Evolutionary conservation across 2,797 vertebrate species (phyloP), one percentile per base, ranked within the genome.

Genomic region (Melanotaenia maccullochi): DNA sequence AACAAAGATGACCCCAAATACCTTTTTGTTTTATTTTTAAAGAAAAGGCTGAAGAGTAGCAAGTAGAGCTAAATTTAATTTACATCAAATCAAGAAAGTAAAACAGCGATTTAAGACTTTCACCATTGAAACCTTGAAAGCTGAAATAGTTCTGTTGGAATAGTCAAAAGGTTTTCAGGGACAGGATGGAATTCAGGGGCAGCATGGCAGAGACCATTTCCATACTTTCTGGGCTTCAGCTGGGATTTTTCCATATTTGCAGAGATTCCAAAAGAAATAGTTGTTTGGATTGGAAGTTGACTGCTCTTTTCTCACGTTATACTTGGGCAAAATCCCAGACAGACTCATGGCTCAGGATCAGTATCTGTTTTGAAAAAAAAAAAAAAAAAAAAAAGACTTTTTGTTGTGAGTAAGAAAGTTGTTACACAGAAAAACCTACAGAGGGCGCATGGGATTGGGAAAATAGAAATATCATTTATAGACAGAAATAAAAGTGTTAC

Each of bases 251-350:
- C 12, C 24, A 5, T 54, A 24, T 24, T 54, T 54, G 11, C 9
- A 14, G 4, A 54, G 24, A 54, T 24, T 25, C 9, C n/a, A 57
- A 24, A 67, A 58, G 38, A 67, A 42, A 32, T 47, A 33, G 38
- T 67, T 47, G 28, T 7, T 58, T 42, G n/a, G 14, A 67, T 40
- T 33, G 28, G 65, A 67, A 24, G 55, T 20, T 55, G 24, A 25
- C 22, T 24, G 22, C 51, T 54, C 51, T 25, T 54, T 54, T 54
- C 11, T 54, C 13, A 24, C 24, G n/a, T 54, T 54, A 25, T 14
- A 54, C 51, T 12, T 54, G 24, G 51, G 24, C 24, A 28, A 54
- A 54, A 24, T 28, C 51, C 24, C 51, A 54, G 22, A 28, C 22
- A 54, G 22, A 24, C 51, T 54, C 11, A 54, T 54, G 51, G 51